Evolutionary conservation across 2,797 vertebrate species (phyloP), one percentile per base, ranked within the genome.

Genomic region (Propithecus perrieri): DNA sequence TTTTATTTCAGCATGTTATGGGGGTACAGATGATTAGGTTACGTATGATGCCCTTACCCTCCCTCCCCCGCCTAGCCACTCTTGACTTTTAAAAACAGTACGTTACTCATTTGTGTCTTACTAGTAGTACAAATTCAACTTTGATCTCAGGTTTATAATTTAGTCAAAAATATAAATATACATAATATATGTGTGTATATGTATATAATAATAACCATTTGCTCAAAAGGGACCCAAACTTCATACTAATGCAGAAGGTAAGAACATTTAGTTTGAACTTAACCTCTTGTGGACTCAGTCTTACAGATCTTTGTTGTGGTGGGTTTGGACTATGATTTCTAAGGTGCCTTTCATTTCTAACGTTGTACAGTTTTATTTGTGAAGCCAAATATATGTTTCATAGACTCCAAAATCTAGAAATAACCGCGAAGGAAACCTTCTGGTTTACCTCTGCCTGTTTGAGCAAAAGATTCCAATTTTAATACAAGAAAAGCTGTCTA

Each of bases 121-220:
- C 30, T 88, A 48, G 79, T 87, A 53, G 18, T 87, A 81, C 5
- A 96, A 53, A 78, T 95, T 92, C 26, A 91, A 26, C 80, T 2
- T 65, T 65, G 90, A 59, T 91, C 33, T 89, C 26, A 81, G 30
- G 46, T 88, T 83, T 95, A 53, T 89, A 89, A 95, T 92, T 90
- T 89, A 89, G n/a, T 91, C 41, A 91, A 75, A 91, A n/a, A 63
- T 91, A 46, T 89, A 79, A 90, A n/a, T 57, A 59, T 35, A 4
- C 35, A 0, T 61, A 46, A 22, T 63, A 5, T 41, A 13, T 48
- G 1, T 74, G 11, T 43, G 18, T 43, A 3, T 61, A 3, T 48
- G 17, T 50, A 35, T 69, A 81, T 41, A 69, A 72, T 30, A 59
- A 50, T 69, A 74, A 55, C 15, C 35, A 61, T 81, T 96, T 86